Evolutionary conservation across 2,113 vertebrate genomes (phyloP).

Genomic region (Petrocephalus microphthalmus): DNA sequence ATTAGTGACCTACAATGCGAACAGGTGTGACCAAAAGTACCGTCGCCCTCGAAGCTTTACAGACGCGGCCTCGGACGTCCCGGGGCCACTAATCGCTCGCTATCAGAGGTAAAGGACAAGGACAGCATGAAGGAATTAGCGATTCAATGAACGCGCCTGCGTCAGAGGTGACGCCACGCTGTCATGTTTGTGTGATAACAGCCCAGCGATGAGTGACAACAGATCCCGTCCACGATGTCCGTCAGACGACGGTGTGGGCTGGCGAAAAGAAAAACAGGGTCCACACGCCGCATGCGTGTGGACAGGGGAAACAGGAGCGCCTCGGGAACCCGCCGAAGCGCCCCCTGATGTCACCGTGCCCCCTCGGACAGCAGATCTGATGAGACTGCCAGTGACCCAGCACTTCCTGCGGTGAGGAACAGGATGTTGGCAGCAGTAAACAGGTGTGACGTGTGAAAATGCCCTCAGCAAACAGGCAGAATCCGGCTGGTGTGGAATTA

Average conservation of each 20-base stretch:
- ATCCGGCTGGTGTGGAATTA: not conserved
- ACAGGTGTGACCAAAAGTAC: not conserved
- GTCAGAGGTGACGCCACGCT: not conserved
- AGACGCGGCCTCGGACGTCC: not conserved
- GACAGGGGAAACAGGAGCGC: not conserved
- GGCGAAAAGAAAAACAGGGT: too few relatives aligned
- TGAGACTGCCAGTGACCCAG: not conserved
- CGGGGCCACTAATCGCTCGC: not conserved
- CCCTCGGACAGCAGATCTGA: not conserved
- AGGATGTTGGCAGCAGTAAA: not conserved
- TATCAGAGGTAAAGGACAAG: not conserved
- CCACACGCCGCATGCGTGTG: not conserved
- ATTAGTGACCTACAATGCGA: not conserved
- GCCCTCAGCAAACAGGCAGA: not conserved
- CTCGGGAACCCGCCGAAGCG: not conserved
- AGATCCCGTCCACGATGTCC: not conserved
- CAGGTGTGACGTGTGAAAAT: not conserved
- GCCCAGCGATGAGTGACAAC: not conserved
- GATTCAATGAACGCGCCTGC: not conserved
- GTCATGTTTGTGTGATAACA: not conserved
- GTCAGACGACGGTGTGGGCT: not conserved
- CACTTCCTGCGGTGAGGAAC: not conserved
- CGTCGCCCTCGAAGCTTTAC: not conserved
- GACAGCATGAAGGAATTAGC: not conserved
- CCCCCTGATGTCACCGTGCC: not conserved